Conservation (phyloP, 2,113 vertebrate genomes). For the Galbula dea region DNA sequence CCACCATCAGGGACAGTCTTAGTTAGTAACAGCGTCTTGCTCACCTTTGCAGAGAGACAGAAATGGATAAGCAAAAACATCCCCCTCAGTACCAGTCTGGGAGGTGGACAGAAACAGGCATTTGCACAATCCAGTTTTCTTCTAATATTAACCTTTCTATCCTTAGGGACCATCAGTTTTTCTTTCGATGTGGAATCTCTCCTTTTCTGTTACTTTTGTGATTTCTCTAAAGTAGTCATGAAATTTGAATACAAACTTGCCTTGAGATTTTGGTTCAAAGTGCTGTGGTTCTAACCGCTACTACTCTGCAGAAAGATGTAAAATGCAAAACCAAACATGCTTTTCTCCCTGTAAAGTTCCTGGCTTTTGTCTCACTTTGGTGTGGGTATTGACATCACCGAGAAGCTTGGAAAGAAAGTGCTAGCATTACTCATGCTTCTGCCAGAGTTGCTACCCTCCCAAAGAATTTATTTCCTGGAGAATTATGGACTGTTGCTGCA, state of each 20-base stretch:
- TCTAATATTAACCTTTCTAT: constrained; percentile 48
- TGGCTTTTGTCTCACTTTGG: background rate
- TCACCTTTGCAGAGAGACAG: constrained; percentile 56
- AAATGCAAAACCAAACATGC: constrained; percentile 5
- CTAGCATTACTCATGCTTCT: background rate
- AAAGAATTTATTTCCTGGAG: background rate
- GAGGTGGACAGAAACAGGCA: constrained; percentile 3
- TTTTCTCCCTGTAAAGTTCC: background rate
- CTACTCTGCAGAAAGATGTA: background rate
- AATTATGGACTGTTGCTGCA: background rate
- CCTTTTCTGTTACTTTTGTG: constrained; percentile 25
- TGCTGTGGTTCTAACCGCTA: background rate
- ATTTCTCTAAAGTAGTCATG: constrained; percentile 3
- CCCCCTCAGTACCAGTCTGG: background rate
- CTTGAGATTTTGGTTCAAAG: background rate
- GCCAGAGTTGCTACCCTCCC: background rate
- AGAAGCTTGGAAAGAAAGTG: constrained; percentile 17
- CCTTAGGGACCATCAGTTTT: constrained; percentile 29
- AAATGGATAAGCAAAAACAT: constrained; percentile 44
- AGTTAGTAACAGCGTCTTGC: constrained; percentile 59
- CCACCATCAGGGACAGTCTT: constrained; percentile 60
- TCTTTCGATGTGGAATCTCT: constrained; percentile 9
- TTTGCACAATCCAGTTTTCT: constrained; percentile 19
- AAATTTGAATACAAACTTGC: background rate
- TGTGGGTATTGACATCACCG: background rate